Percentiles rank a stretch among this genome's conserved stretches.
phyloP scores from a whole-genome alignment of 2,888 invertebrate genomes.

The Bombyx huttoni region DNA sequence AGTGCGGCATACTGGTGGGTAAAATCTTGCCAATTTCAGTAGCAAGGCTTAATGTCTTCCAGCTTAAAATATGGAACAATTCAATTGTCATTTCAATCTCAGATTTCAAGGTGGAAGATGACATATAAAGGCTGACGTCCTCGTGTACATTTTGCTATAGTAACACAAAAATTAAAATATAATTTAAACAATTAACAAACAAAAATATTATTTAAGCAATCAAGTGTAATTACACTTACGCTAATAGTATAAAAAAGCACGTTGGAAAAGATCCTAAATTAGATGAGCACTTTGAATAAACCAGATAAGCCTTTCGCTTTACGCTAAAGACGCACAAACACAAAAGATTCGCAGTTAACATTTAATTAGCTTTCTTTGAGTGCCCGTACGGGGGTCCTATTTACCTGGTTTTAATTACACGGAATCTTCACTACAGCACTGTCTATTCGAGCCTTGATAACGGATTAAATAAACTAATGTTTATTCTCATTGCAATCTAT shows the following conservation, averaged over 20 bases:
- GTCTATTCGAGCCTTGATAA: background rate
- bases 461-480: background rate
- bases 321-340: background rate
- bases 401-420: constrained; percentile 8
- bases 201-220: no score
- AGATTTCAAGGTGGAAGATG: no score
- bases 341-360: background rate
- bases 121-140: no score
- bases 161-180: no score
- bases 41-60: no score
- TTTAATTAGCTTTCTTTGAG: background rate
- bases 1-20: no score
- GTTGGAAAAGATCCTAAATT: background rate
- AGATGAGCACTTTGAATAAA: background rate
- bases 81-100: no score
- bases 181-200: no score
- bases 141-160: no score
- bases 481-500: background rate
- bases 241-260: background rate
- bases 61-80: no score
- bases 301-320: background rate
- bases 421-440: background rate
- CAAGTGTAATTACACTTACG: no score
- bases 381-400: constrained; percentile 1
- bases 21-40: no score